These are phyloP conservation scores for Myopa tessellatipennis DNA, from an alignment of 2,888 invertebrate genomes.

Conservation along the genomic window DNA sequence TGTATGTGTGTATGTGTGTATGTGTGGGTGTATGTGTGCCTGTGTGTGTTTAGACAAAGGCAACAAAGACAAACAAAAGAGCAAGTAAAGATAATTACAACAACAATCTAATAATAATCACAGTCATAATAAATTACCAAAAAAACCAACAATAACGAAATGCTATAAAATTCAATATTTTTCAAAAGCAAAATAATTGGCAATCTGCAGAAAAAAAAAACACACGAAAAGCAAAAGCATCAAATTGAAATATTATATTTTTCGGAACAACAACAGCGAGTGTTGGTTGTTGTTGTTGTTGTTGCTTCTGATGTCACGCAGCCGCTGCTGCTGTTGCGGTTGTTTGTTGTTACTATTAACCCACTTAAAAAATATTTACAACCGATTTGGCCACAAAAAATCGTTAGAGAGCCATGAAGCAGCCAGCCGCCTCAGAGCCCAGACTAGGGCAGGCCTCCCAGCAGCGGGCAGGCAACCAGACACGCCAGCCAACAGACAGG, in stretches of 20 bases:
- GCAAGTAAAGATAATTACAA: no score
- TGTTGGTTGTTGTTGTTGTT: constrained; percentile 20
- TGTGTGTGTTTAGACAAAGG: no score
- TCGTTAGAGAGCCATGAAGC: constrained; percentile 1
- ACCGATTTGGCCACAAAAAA: constrained; percentile 38
- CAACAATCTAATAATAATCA: no score
- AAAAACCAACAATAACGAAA: neutral
- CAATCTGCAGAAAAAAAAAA: neutral
- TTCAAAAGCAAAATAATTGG: constrained; percentile 11
- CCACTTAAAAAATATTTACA: constrained; percentile 51
- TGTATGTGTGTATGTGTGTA: neutral
- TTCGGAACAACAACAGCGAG: neutral
- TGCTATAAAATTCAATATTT: neutral
- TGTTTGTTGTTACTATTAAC: constrained; percentile 48
- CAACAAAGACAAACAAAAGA: no score
- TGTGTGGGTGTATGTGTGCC: neutral
- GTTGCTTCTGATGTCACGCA: neutral
- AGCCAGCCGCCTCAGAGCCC: neutral
- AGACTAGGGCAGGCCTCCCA: constrained; percentile 6
- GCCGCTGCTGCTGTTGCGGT: constrained; percentile 37
- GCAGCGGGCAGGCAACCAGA: neutral
- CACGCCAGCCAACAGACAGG: neutral
- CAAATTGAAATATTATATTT: constrained; percentile 16
- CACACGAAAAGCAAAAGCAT: neutral
- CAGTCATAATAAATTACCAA: no score